Evolutionary conservation across 1,140 invertebrate species (phyloP).

Genomic region (Neocloeon triangulifer): DNA sequence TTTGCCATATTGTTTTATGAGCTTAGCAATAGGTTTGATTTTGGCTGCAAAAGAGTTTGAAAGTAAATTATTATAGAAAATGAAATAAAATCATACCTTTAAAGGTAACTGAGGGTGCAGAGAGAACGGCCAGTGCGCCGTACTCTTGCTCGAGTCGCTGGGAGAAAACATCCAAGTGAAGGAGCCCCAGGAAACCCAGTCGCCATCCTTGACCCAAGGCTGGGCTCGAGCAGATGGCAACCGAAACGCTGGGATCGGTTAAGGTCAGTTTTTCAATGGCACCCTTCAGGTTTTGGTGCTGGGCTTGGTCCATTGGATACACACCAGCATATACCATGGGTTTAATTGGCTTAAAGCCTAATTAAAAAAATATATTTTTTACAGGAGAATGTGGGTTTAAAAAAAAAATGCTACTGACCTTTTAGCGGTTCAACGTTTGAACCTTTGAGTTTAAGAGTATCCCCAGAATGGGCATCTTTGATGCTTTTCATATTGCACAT

Average conservation of each 20-base stretch:
- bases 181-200: conserved; percentile 75
- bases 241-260: conserved; percentile 82
- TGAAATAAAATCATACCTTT: conserved; percentile 30
- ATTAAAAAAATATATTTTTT: too few species aligned
- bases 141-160: conserved; percentile 88
- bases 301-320: conserved; percentile 76
- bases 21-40: conserved; percentile 35
- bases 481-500: conserved; percentile 58
- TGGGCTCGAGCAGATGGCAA: conserved; percentile 40
- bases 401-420: too few species aligned
- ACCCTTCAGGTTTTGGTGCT: conserved; percentile 42
- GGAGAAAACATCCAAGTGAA: conserved; percentile 92
- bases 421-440: conserved; percentile 32
- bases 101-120: conserved; percentile 86
- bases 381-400: too few species aligned
- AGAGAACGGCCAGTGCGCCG: conserved; percentile 68
- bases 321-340: conserved; percentile 91
- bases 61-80: conserved; percentile 5
- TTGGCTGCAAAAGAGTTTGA: conserved; percentile 26
- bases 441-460: conserved; percentile 45
- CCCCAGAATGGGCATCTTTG: conserved; percentile 61
- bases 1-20: conserved; percentile 39
- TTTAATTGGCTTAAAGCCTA: conserved; percentile 35
- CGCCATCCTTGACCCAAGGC: conserved; percentile 87
- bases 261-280: conserved; percentile 77